Evolutionary conservation across 2,797 vertebrate species (phyloP), one percentile per base, ranked within the genome.

Genomic region (Thripadectes ignobilis): DNA sequence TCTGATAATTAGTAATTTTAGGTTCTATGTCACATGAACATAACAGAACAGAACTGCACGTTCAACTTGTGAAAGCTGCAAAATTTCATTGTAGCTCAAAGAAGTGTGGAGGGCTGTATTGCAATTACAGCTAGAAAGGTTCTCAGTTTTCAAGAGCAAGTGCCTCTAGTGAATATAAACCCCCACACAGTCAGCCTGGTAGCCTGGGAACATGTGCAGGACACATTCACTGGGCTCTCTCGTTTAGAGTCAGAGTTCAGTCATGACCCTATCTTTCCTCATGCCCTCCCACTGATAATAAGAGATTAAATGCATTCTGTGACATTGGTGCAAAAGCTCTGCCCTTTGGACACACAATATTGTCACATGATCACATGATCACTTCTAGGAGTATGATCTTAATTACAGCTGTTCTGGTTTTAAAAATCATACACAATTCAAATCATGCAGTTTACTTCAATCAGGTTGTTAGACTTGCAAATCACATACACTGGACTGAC

Each of bases 141-240:
- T 85, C 19, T 76, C 18, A n/a, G 9, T 57, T 88, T 82, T 55
- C 69, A 61, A 72, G 16, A 54, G 9, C 0, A 0, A 29, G 2
- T 68, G 34, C 22, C 32, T 86, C 41, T 69, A 21, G 34, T 72
- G n/a, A 62, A 32, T 73, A 26, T 21, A 43, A 68, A 75, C 5
- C 12, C 10, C 4, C 5, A 16, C 9, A 10, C 7, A 39, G 36
- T 10, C 2, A 5, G 12, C 8, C 9, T 36, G 23, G 23, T 21
- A 58, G 34, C 11, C 41, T 58, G 13, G 61, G 52, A 71, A 38
- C 21, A 13, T 7, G 17, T 57, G 38, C 66, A 85, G 51, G 38
- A 49, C 32, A 73, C 46, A 27, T 45, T 39, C 46, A 22, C 26
- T 15, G 14, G 29, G 18, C 34, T 92, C 23, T 39, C 46, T 59